Percentiles rank a stretch among this genome's conserved stretches.
Evolutionary conservation across 1,140 invertebrate species (phyloP).

Genomic region (Panagrolaimus sp.): DNA sequence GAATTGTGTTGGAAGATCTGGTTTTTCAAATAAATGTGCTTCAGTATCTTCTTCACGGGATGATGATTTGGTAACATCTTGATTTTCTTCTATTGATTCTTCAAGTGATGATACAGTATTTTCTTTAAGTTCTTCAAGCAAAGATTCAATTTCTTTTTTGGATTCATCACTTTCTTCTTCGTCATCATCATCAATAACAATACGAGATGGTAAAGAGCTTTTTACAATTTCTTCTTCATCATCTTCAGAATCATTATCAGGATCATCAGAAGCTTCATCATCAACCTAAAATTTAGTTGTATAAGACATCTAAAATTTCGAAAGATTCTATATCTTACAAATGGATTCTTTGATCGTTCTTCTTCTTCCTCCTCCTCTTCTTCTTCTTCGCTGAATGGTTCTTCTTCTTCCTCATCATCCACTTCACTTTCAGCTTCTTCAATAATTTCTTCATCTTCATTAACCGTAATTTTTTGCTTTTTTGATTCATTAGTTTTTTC

Average conservation of each 20-base stretch:
- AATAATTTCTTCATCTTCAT: no score
- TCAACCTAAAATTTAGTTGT: background rate
- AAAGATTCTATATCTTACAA: no score
- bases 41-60: background rate
- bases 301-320: no score
- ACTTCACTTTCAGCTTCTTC: no score
- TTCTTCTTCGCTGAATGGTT: background rate
- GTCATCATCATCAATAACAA: background rate
- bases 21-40: no score
- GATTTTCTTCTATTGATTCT: no score
- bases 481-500: no score
- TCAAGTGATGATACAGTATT: background rate
- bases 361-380: background rate
- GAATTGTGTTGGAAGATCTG: no score
- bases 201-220: background rate
- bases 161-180: background rate
- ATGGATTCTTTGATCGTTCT: background rate
- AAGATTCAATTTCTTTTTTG: background rate
- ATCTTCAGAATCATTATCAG: background rate
- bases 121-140: background rate
- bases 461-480: no score
- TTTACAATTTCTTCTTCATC: background rate
- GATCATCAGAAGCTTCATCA: background rate
- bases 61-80: no score
- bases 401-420: background rate